Percentiles rank a stretch among this genome's conserved stretches.
Evolutionary conservation across 2,888 invertebrate species (phyloP).

Genomic region (Ectemnius lituratus): DNA sequence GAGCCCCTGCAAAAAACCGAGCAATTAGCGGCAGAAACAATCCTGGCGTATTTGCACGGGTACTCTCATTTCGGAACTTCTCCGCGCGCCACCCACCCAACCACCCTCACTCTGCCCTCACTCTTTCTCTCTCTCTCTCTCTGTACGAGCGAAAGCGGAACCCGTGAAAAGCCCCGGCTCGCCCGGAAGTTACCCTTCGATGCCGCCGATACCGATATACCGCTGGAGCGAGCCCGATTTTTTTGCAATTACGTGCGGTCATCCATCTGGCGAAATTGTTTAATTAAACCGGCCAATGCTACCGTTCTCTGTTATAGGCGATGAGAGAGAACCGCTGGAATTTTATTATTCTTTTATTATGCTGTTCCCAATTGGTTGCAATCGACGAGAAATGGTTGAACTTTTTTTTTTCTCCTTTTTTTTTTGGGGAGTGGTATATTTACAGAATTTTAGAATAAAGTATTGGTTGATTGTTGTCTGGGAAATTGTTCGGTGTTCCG

Average conservation of each 20-base stretch:
- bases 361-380: slow-evolving; percentile 36
- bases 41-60: slow-evolving; percentile 71
- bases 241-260: slow-evolving; percentile 55
- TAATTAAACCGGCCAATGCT: slow-evolving; percentile 53
- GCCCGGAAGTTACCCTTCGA: slow-evolving; percentile 54
- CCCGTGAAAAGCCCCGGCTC: slow-evolving; percentile 24
- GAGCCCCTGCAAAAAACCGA: slow-evolving; percentile 65
- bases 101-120: slow-evolving; percentile 35
- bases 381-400: no score
- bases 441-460: no score
- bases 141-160: slow-evolving; percentile 16
- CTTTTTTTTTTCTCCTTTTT: no score
- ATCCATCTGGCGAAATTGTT: slow-evolving; percentile 56
- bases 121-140: slow-evolving; percentile 5
- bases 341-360: slow-evolving; percentile 50
- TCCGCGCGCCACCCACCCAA: slow-evolving; percentile 30
- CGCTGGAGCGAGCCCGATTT: slow-evolving; percentile 44
- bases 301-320: slow-evolving; percentile 8
- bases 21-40: slow-evolving; percentile 71
- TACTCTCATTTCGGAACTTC: slow-evolving; percentile 71
- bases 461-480: no score
- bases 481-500: no score
- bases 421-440: no score
- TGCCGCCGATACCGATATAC: slow-evolving; percentile 48
- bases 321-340: not conserved